Evolutionary conservation across 2,888 invertebrate genomes (phyloP), one percentile per base, ranked within the genome.

Genomic region (Agrilus biguttatus): DNA sequence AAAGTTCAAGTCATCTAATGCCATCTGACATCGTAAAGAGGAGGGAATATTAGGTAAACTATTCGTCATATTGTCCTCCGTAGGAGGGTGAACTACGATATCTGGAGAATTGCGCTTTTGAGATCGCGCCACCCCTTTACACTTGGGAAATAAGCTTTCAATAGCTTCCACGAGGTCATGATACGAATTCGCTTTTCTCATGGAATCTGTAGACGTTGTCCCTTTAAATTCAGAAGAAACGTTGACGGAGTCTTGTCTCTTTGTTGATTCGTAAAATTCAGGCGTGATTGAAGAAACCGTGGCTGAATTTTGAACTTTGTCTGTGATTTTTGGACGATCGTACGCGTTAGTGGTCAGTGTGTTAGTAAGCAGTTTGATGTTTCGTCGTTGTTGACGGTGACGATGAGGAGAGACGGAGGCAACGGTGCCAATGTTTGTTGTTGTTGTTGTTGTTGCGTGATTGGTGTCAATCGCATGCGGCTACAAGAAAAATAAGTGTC

Each of bases 111-210:
- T 23, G 12, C 44, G 33, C 10, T 39, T 33, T 8, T 38, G 37
- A 14, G 46, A 39, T 17, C 32, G 40, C 40, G 47, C 33, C 40
- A 49, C 14, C 13, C 46, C 42, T 14, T 43, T 44, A 17, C 48
- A 50, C 42, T 53, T 54, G 0, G 66, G 65, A 45, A 66, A 43
- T 41, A 66, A 55, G 42, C 46, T 55, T 46, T 63, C 60, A 32
- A 66, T 63, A 47, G 65, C 60, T 38, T 58, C 57, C 42, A 61
- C 63, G 17, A 66, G 52, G 53, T 65, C 65, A 46, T 55, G 49
- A 49, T 62, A 66, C 4, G 63, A 63, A 23, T 62, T 45, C 14
- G 62, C 59, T 49, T 60, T 61, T 46, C 51, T 53, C 14, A 56
- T 44, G 13, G 47, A 12, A n/a, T 34, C 45, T 17, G 33, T 13